Evolutionary conservation across 1,140 invertebrate species (phyloP).

Genomic region (Octopus sinensis): DNA sequence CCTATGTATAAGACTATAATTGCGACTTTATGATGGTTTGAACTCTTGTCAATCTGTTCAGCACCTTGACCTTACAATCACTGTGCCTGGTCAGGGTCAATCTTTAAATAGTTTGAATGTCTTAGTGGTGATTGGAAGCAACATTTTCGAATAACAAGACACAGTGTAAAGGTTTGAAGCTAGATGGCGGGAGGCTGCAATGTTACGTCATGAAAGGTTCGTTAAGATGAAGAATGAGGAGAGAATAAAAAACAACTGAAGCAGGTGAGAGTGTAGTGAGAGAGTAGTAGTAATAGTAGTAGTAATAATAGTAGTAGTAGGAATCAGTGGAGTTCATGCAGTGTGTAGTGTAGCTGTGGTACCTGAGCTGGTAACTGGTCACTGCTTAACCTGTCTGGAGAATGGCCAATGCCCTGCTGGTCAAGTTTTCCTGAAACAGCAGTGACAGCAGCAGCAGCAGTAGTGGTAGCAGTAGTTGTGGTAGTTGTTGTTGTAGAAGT

Average conservation of each 20-base stretch:
- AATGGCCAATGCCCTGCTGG: no score
- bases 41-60: no score
- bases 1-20: no score
- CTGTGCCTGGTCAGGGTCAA: no score
- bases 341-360: not conserved
- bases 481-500: not conserved
- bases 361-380: slow-evolving; percentile 13
- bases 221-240: not conserved
- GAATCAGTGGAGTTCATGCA: not conserved
- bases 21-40: no score
- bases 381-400: not conserved
- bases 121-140: no score
- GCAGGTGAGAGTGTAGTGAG: not conserved
- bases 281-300: not conserved
- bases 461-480: not conserved
- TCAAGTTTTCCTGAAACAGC: not conserved
- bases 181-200: no score
- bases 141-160: no score
- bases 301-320: not conserved
- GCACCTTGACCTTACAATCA: no score
- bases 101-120: no score
- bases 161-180: no score
- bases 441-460: not conserved
- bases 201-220: no score
- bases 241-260: not conserved